Conservation (phyloP, 2,888 invertebrate species). For the Drosophila melanosoma region DNA sequence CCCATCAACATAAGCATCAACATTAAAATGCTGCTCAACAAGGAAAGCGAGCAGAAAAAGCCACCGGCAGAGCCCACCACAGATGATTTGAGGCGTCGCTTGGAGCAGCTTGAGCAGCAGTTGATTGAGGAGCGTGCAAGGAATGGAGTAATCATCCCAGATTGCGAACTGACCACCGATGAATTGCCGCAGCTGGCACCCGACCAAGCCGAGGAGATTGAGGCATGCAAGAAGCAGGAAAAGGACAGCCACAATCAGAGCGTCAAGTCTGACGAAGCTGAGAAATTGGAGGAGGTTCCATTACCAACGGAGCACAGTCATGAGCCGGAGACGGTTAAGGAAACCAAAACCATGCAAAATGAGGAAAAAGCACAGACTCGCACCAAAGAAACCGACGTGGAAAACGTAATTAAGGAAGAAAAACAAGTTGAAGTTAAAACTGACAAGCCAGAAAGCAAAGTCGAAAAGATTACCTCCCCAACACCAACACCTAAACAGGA, state of each 20-base stretch:
- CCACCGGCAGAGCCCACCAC: conserved; percentile 45
- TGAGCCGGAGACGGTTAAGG: conserved; percentile 64
- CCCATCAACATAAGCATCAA: conserved; percentile 83
- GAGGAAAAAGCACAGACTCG: conserved; percentile 57
- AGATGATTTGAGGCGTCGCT: conserved; percentile 70
- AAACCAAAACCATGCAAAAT: conserved; percentile 67
- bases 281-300: conserved; percentile 29
- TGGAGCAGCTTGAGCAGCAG: conserved; percentile 77
- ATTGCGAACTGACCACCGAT: conserved; percentile 30
- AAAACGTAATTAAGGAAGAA: conserved; percentile 2
- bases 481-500: neutral
- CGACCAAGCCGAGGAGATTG: conserved; percentile 25
- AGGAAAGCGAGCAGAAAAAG: conserved; percentile 59
- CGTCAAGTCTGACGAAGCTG: conserved; percentile 51
- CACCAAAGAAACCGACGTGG: conserved; percentile 33
- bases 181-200: neutral
- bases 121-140: conserved; percentile 55
- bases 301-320: neutral
- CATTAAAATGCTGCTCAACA: conserved; percentile 81
- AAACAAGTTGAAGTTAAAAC: neutral
- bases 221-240: conserved; percentile 51
- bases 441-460: neutral
- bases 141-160: conserved; percentile 32
- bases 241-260: conserved; percentile 65
- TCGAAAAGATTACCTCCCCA: neutral